Base-by-base conservation (phyloP, 2,113 vertebrate species). In the Falco punctatus region DNA sequence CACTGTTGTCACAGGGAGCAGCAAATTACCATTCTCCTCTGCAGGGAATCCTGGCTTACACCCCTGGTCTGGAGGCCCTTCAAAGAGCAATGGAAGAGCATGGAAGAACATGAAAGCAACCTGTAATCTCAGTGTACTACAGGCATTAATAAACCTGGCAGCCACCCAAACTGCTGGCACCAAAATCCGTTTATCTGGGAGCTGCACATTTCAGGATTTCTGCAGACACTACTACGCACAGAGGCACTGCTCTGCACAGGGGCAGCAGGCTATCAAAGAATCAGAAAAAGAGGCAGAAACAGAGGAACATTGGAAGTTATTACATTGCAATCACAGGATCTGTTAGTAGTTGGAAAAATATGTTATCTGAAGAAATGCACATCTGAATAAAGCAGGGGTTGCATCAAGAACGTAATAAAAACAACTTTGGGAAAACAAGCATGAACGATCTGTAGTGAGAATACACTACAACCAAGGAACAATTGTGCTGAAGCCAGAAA, bases 51-150 rank as follows among this genome's bases (percentile, higher is more conserved):
- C 92, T 87, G 85, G 84, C 51, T 95, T 92, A 88, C 35, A 80
- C 38, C 51, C 15, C 38, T 72, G 27, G 52, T 78, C 88, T 95
- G 86, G 70, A 91, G 87, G 80, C 92, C 64, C 40, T 88, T 97
- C 66, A 93, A 88, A 91, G 89, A 94, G 92, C 72, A 86, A 27
- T 32, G 18, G 85, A 94, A 93, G 71, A 96, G 49, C 73, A 82
- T 74, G 80, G 81, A 93, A 88, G 92, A 96, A 97, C 96, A 96
- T 96, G 94, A 97, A 97, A 97, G 95, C 55, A 94, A 92, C 67
- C 93, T 59, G 78, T 87, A 96, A 96, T 96, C 95, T 89, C 91
- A 81, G 71, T 57, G 77, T 96, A 70, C 92, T 81, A 57, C 18
- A 91, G 82, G 91, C 65, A 4, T 66, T 95, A 97, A 97, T 94